Percentiles rank a stretch among this genome's conserved stretches.
Evolutionary conservation across 2,113 vertebrate genomes (phyloP).

Genomic region (Oplegnathus fasciatus): DNA sequence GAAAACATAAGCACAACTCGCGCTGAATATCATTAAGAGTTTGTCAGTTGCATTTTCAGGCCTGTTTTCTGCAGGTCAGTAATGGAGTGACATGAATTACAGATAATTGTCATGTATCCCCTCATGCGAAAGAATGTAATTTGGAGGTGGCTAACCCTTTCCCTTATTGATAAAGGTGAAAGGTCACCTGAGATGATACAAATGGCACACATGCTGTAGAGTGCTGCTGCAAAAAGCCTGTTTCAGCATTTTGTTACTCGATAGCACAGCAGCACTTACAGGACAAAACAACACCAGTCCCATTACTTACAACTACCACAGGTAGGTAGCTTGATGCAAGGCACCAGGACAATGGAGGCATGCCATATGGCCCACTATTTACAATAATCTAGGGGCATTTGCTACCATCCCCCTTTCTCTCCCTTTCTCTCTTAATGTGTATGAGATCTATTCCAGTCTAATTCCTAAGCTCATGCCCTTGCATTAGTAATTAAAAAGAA

Average conservation of each 20-base stretch:
- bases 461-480: conserved; percentile 84
- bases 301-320: conserved; percentile 76
- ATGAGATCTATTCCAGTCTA: conserved; percentile 82
- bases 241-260: conserved; percentile 80
- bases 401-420: conserved; percentile 67
- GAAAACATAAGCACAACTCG: conserved; percentile 72
- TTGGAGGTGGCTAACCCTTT: conserved; percentile 81
- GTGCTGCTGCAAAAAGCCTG: conserved; percentile 77
- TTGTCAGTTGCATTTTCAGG: conserved; percentile 76
- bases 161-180: conserved; percentile 85
- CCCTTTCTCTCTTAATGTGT: conserved; percentile 78
- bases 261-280: conserved; percentile 79
- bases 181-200: conserved; percentile 83
- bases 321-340: conserved; percentile 78
- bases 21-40: conserved; percentile 78
- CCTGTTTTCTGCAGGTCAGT: conserved; percentile 82
- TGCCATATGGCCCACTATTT: conserved; percentile 84
- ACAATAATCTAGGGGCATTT: conserved; percentile 83
- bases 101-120: conserved; percentile 84
- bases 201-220: conserved; percentile 74
- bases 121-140: conserved; percentile 82
- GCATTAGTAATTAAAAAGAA: conserved; percentile 88
- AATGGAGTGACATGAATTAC: conserved; percentile 88
- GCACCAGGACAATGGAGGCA: conserved; percentile 79
- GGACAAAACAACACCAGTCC: conserved; percentile 77